Base-by-base conservation (phyloP, 2,113 vertebrate genomes). In the Trichomycterus rosablanca region DNA sequence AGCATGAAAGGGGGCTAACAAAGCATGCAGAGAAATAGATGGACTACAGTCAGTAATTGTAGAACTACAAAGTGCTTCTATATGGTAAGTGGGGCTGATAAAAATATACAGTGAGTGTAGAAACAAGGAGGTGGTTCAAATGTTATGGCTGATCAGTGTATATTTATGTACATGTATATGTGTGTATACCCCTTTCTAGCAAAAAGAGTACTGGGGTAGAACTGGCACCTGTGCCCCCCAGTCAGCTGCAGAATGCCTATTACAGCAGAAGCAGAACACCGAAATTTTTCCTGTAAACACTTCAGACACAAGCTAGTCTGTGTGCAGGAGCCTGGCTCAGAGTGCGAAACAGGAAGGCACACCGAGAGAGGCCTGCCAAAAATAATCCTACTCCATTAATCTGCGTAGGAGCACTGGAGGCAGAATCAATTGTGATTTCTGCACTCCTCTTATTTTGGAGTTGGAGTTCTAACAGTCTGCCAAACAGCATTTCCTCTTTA, bases 241-340 rank as follows among this genome's bases (percentile, higher is more conserved):
- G 34, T 35, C 30, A 2, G 12, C 34, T 4, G n/a, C 37, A 40
- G 2, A 40, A 3, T 40, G 5, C 11, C 14, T 5, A 2, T 2
- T n/a, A 40, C 2, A n/a, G 15, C 11, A 40, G 12, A 14, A 40
- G 14, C 5, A 2, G 37, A 5, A 40, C 14, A 5, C n/a, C n/a
- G n/a, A n/a, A n/a, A 59, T 60, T 56, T 78, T 83, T 83, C 83
- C 80, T 81, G 72, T 79, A 80, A 82, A 80, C 79, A 79, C 74
- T 68, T 24, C 58, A n/a, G n/a, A n/a, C n/a, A 59, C 50, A 45
- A 68, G 62, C 48, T 49, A 59, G 70, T 71, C 75, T 71, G 28
- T 76, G 74, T 79, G 62, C 58, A 14, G 46, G 26, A 51, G 57
- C 45, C 39, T 43, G 9, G 48, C 42, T 59, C 40, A 28, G 51